Conservation (phyloP, 2,113 vertebrate genomes). For the Perca fluviatilis region DNA sequence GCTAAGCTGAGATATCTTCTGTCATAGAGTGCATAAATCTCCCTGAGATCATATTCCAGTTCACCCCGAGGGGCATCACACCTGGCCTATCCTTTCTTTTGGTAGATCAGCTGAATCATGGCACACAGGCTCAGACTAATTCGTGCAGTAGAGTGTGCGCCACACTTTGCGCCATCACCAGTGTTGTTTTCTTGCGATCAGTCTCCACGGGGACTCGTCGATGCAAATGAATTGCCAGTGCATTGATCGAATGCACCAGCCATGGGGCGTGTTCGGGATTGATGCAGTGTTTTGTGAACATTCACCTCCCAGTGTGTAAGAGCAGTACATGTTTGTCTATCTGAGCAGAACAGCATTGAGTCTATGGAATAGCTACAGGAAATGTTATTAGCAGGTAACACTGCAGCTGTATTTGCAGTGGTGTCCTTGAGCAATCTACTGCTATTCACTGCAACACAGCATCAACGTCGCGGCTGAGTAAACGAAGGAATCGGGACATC, state of each 20-base stretch:
- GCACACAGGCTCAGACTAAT: not conserved
- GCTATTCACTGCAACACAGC: no score
- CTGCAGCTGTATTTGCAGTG: constrained; percentile 49
- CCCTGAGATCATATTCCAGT: constrained; percentile 20
- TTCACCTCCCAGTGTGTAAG: not conserved
- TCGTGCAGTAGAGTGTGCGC: not conserved
- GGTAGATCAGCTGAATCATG: not conserved
- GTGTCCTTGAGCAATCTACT: constrained; percentile 35
- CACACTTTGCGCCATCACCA: not conserved
- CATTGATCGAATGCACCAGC: constrained; percentile 54
- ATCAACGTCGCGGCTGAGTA: not conserved
- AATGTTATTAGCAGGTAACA: constrained; percentile 25
- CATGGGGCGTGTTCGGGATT: constrained; percentile 34
- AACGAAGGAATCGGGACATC: constrained; percentile 1
- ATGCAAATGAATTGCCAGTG: constrained; percentile 52
- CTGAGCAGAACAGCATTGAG: not conserved
- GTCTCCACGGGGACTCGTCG: not conserved
- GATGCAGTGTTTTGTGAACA: constrained; percentile 30
- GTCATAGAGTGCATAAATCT: not conserved
- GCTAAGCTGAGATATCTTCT: not conserved
- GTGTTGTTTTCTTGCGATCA: not conserved
- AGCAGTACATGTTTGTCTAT: constrained; percentile 1
- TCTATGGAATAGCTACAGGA: constrained; percentile 5
- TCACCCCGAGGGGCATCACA: not conserved
- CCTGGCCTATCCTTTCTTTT: not conserved